Base-by-base conservation (phyloP, 2,113 vertebrate genomes). In the Clarias gariepinus region DNA sequence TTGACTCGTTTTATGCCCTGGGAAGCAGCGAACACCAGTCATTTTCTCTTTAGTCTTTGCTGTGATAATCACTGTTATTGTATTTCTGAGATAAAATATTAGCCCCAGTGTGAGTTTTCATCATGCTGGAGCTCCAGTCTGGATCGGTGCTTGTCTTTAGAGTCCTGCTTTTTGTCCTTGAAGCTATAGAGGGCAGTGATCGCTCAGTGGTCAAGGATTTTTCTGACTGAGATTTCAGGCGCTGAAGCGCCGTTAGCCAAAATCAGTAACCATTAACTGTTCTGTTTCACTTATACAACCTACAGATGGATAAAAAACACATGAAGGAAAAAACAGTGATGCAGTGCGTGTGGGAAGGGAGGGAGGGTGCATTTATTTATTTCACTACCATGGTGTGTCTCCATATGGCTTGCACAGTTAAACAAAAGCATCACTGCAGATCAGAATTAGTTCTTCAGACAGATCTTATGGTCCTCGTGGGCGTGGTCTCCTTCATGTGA, bases 101-200 rank as follows among this genome's bases (percentile, higher is more conserved):
- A 52, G 10, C 13, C 41, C 23, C 21, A 53, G 74, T 55, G 4
- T 41, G 73, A n/a, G 47, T n/a, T 53, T n/a, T 16, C 5, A 55
- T n/a, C 23, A 55, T n/a, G 13, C 25, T n/a, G 74, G 47, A 77
- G 74, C 74, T 77, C 74, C 23, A 53, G 74, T 16, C 47, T 28
- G 23, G 11, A 77, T 77, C 74, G 18, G 23, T 77, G 47, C 25
- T 74, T 25, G 21, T 74, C 71, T 74, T 47, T 18, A 47, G 33
- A 73, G 36, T 81, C 58, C 28, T 81, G 33, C 57, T 41, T 81
- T 81, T 21, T 81, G 58, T 81, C 57, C 79, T 36, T 61, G 30
- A 41, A 81, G 33, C 79, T n/a, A 63, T 63, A 81, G 79, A 81
- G 57, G 79, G 79, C 79, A 81, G 55, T 81, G 79, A 61, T 77